These are phyloP conservation scores for Hiodon tergisus DNA, from an alignment of 2,113 vertebrate genomes.

Conservation along the genomic window DNA sequence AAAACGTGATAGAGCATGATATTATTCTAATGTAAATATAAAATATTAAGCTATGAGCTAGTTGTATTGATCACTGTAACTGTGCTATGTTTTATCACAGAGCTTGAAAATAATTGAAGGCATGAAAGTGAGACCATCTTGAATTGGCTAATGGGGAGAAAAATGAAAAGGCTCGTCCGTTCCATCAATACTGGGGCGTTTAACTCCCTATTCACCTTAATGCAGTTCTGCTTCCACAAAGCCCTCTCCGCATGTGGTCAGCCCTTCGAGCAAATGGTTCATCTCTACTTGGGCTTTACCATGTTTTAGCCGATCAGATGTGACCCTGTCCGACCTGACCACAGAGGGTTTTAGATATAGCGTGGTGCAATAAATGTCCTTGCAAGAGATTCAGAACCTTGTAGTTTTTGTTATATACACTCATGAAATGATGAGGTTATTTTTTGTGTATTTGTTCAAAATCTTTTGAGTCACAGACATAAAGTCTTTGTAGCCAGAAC, in stretches of 20 bases:
- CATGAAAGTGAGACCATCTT: slow-evolving; percentile 11
- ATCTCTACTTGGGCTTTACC: slow-evolving; percentile 3
- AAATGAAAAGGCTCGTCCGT: slow-evolving; percentile 7
- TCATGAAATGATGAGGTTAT: not conserved
- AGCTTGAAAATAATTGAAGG: not conserved
- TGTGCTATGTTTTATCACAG: not conserved
- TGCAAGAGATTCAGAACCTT: not conserved
- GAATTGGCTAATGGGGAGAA: slow-evolving; percentile 20
- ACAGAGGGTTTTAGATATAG: slow-evolving; percentile 3
- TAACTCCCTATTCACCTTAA: slow-evolving; percentile 36
- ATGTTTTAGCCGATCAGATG: slow-evolving; percentile 35
- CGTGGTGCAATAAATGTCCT: too few species aligned
- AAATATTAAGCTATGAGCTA: too few species aligned
- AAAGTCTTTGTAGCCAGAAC: too few species aligned
- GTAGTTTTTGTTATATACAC: not conserved
- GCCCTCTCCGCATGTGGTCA: slow-evolving; percentile 18
- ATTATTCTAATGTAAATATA: too few species aligned
- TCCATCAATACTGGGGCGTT: slow-evolving; percentile 5
- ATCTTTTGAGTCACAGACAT: too few species aligned
- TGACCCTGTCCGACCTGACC: slow-evolving; percentile 11
- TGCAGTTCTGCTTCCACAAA: slow-evolving; percentile 32
- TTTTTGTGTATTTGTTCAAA: too few species aligned
- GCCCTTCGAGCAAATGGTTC: slow-evolving; percentile 27
- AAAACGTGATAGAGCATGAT: too few species aligned
- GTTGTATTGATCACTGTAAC: too few species aligned